phyloP scores from a whole-genome alignment of 2,113 vertebrate species.

The Synodontis membranacea region DNA sequence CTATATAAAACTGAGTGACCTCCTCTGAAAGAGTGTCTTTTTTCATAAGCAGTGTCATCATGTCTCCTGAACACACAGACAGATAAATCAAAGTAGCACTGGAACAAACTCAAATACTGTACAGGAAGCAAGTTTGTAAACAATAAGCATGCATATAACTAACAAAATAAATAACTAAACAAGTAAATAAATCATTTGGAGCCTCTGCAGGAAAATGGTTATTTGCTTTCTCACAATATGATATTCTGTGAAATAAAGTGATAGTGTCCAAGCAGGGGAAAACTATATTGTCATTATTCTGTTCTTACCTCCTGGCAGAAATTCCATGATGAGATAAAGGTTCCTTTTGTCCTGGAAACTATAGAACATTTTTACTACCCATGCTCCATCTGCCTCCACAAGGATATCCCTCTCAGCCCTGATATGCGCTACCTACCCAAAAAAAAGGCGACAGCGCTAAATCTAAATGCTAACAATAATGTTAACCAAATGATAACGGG shows the following conservation, averaged over 20 bases:
- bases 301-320: constrained; percentile 91
- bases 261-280: neutral
- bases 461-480: neutral
- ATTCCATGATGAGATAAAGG: constrained; percentile 99
- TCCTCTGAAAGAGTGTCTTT: constrained; percentile 97
- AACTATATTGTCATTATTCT: neutral
- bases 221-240: neutral
- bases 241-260: neutral
- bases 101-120: constrained; percentile 11
- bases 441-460: neutral
- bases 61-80: constrained; percentile 81
- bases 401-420: constrained; percentile 96
- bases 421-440: constrained; percentile 89
- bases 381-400: constrained; percentile 95
- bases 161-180: neutral
- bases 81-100: neutral
- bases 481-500: neutral
- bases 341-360: constrained; percentile 99
- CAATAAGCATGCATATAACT: neutral
- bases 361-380: constrained; percentile 99
- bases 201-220: neutral
- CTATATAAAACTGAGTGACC: constrained; percentile 97
- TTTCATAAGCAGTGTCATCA: constrained; percentile 99
- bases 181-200: neutral
- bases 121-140: neutral